Conservation (phyloP, 2,888 invertebrate genomes). For the Lissonota sp. region DNA sequence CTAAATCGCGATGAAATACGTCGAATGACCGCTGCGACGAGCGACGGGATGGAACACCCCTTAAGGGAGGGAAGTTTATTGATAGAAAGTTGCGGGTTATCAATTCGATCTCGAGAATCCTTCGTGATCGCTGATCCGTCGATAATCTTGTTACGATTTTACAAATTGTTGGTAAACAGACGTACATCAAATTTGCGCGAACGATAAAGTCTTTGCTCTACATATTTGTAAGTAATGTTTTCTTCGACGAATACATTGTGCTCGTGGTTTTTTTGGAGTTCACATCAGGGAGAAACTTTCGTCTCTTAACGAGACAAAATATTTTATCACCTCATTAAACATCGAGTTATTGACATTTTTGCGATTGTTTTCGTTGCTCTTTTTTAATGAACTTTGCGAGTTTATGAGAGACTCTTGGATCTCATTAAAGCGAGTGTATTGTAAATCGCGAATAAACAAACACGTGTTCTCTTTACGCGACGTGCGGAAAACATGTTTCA, state of each 20-base stretch:
- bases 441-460: constrained; percentile 50
- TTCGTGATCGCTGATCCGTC: neutral
- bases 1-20: constrained; percentile 56
- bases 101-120: neutral
- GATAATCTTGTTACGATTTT: constrained; percentile 12
- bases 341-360: constrained; percentile 22
- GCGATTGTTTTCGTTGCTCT: too few relatives aligned
- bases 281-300: too few relatives aligned
- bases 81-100: neutral
- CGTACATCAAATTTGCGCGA: constrained; percentile 7
- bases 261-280: too few relatives aligned
- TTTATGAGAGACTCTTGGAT: too few relatives aligned
- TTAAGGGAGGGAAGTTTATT: too few relatives aligned
- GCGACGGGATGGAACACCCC: too few relatives aligned
- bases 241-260: too few relatives aligned
- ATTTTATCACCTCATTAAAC: constrained; percentile 37
- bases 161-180: neutral
- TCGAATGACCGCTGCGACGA: too few relatives aligned
- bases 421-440: constrained; percentile 52
- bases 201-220: too few relatives aligned
- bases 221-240: too few relatives aligned
- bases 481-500: neutral
- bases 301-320: constrained; percentile 46
- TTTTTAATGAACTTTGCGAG: too few relatives aligned
- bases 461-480: neutral